A percentile compares a stretch with the other conserved stretches of the same genome.
These are phyloP conservation scores for Cyclophora punctaria DNA, from an alignment of 2,888 invertebrate species.

Conservation along the genomic window DNA sequence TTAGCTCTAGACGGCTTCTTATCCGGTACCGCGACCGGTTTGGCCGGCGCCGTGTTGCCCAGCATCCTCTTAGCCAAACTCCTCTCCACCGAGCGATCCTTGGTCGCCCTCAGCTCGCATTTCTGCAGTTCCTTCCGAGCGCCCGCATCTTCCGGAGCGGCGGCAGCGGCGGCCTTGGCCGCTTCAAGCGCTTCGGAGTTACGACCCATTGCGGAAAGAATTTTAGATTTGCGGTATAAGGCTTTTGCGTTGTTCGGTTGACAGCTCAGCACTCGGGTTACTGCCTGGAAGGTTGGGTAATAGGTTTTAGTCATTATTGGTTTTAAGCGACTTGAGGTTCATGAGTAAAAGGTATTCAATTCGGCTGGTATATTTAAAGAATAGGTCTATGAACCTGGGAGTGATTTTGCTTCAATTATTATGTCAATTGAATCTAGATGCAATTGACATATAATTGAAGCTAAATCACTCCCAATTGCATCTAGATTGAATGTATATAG, in stretches of 20 bases:
- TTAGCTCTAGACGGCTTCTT: slow-evolving; percentile 58
- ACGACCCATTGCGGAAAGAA: slow-evolving; percentile 71
- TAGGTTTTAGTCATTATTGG: too few species aligned
- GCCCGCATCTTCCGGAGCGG: slow-evolving; percentile 57
- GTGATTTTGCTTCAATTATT: too few species aligned
- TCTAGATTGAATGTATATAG: too few species aligned
- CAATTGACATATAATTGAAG: too few species aligned
- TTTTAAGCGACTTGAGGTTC: too few species aligned
- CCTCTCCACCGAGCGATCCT: slow-evolving; percentile 67
- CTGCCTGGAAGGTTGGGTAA: slow-evolving; percentile 68
- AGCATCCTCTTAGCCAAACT: slow-evolving; percentile 69
- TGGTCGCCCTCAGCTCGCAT: slow-evolving; percentile 48
- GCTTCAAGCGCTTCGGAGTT: slow-evolving; percentile 80
- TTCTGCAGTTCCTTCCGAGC: slow-evolving; percentile 55
- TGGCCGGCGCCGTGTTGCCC: slow-evolving; percentile 25
- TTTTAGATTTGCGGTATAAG: slow-evolving; percentile 82
- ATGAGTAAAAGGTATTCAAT: too few species aligned
- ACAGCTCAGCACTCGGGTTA: slow-evolving; percentile 86
- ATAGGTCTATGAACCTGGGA: too few species aligned
- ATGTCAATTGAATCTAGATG: too few species aligned
- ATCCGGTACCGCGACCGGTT: slow-evolving; percentile 30
- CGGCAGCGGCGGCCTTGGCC: slow-evolving; percentile 51
- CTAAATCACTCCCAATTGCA: too few species aligned
- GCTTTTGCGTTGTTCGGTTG: slow-evolving; percentile 94
- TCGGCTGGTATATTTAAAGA: too few species aligned